These are phyloP conservation scores for Neostethus bicornis DNA, from an alignment of 2,797 vertebrate genomes.

Conservation along the genomic window DNA sequence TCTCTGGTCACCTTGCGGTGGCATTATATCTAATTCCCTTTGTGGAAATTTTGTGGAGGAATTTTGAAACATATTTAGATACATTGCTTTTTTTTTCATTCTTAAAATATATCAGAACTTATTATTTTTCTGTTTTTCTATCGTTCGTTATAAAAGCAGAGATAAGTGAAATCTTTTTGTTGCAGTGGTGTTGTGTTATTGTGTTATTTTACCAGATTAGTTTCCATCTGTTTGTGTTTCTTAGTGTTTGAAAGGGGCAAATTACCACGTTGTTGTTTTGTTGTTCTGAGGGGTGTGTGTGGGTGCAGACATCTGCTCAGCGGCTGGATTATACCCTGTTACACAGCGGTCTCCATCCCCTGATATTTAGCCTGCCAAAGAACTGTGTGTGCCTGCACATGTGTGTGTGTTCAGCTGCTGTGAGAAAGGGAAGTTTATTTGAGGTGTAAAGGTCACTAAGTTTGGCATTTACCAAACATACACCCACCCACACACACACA, in stretches of 20 bases:
- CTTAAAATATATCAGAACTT: too few species aligned
- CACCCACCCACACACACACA: slow-evolving; percentile 26
- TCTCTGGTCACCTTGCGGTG: too few species aligned
- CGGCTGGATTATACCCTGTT: slow-evolving; percentile 68
- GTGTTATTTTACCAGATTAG: not conserved
- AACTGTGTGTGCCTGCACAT: slow-evolving; percentile 16
- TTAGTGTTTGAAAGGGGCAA: not conserved
- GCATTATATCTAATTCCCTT: too few species aligned
- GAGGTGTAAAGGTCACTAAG: slow-evolving; percentile 67
- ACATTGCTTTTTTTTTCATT: too few species aligned
- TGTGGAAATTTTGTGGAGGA: too few species aligned
- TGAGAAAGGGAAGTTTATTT: slow-evolving; percentile 56
- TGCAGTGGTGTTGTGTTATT: not conserved
- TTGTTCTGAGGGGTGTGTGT: slow-evolving; percentile 33
- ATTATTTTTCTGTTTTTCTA: too few species aligned
- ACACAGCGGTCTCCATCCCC: slow-evolving; percentile 49
- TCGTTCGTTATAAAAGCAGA: too few species aligned
- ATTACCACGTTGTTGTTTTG: slow-evolving; percentile 34
- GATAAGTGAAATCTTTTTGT: not conserved
- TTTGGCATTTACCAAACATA: slow-evolving; percentile 67
- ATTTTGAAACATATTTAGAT: too few species aligned
- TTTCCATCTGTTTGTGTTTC: not conserved
- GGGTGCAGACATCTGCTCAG: slow-evolving; percentile 48
- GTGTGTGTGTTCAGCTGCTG: slow-evolving; percentile 10
- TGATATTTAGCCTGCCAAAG: slow-evolving; percentile 70